A percentile compares a stretch with the other conserved stretches of the same genome.
phyloP scores from a whole-genome alignment of 2,888 invertebrate species.

The Entomobrya multifasciata region DNA sequence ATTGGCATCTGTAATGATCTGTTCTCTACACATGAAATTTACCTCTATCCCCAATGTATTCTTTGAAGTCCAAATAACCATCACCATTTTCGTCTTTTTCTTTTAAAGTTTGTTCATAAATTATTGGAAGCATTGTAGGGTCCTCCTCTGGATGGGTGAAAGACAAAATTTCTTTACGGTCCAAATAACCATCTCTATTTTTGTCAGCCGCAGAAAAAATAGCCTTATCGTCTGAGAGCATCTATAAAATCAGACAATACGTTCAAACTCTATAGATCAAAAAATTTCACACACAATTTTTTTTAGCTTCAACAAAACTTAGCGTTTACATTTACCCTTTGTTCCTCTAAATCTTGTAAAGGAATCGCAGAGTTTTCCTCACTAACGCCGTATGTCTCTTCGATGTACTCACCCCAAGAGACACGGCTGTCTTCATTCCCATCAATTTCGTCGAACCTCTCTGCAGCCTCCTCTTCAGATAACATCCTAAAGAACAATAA shows the following conservation, averaged over 20 bases:
- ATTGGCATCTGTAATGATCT: too few species aligned
- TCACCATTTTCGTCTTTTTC: constrained; percentile 94
- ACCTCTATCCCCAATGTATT: constrained; percentile 89
- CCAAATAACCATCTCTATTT: constrained; percentile 89
- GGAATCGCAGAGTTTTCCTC: constrained; percentile 80
- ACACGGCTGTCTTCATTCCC: constrained; percentile 90
- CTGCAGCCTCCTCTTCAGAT: constrained; percentile 92
- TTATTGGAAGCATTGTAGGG: constrained; percentile 90
- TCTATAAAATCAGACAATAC: constrained; percentile 79
- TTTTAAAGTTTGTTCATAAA: constrained; percentile 86
- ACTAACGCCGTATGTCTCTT: constrained; percentile 90
- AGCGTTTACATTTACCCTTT: constrained; percentile 73
- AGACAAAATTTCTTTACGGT: constrained; percentile 89
- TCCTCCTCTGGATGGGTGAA: constrained; percentile 98
- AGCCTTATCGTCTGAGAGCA: constrained; percentile 88
- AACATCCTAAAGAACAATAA: constrained; percentile 85
- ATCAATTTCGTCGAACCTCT: constrained; percentile 93
- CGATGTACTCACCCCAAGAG: constrained; percentile 94
- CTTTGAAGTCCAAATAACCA: constrained; percentile 91
- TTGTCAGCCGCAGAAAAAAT: constrained; percentile 93
- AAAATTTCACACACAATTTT: not conserved
- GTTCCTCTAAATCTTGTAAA: constrained; percentile 79
- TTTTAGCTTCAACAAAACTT: not conserved
- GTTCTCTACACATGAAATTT: too few species aligned
- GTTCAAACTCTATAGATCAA: not conserved